Conservation (phyloP, 2,888 invertebrate genomes). For the Brenthis hecate region DNA sequence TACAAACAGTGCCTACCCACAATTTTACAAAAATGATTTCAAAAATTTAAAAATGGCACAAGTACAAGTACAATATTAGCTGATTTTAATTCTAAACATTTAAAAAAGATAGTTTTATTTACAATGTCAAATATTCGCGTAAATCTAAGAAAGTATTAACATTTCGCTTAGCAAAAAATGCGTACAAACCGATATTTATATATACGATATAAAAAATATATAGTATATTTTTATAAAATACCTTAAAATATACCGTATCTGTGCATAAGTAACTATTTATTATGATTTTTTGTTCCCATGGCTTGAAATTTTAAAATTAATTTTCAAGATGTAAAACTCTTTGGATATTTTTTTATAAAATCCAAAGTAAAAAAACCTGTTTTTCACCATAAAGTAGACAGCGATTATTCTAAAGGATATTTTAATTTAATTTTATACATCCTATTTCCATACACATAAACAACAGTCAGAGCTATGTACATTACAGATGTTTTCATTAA, state of each 20-base stretch:
- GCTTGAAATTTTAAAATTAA: neutral
- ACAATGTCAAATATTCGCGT: too few species aligned
- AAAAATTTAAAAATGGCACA: too few species aligned
- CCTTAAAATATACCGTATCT: too few species aligned
- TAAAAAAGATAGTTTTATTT: too few species aligned
- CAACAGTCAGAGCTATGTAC: slow-evolving; percentile 2
- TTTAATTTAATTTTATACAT: slow-evolving; percentile 1
- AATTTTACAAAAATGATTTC: too few species aligned
- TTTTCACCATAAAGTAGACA: neutral
- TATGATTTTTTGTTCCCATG: too few species aligned
- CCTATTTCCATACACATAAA: slow-evolving; percentile 14
- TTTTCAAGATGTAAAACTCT: neutral
- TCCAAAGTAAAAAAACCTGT: neutral
- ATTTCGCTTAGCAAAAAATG: slow-evolving; percentile 61
- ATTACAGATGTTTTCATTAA: neutral
- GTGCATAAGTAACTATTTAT: too few species aligned
- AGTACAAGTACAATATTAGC: too few species aligned
- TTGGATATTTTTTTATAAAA: neutral
- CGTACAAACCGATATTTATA: slow-evolving; percentile 54
- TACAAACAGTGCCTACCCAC: too few species aligned
- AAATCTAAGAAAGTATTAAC: slow-evolving; percentile 10
- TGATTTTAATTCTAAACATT: too few species aligned
- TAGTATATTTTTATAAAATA: slow-evolving; percentile 51
- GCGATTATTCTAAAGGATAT: neutral
- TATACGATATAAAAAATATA: slow-evolving; percentile 68